Conservation (phyloP, 1,140 invertebrate genomes). For the Halyomorpha halys region DNA sequence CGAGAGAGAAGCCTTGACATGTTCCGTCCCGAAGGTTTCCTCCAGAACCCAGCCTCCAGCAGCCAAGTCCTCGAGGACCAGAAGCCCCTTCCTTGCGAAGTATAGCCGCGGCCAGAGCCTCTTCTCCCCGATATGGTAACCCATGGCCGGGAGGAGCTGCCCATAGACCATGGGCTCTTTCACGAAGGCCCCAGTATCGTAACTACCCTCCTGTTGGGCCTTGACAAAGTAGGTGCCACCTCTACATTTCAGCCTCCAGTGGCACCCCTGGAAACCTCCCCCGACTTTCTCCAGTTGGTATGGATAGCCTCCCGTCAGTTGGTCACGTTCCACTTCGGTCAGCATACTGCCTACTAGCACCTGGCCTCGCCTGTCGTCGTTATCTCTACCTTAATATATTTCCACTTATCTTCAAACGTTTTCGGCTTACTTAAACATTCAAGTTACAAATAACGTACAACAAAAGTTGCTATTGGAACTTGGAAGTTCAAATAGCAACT, state of each 20-base stretch:
- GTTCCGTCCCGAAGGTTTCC: background rate
- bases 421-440: too few relatives aligned
- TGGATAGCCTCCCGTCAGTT: background rate
- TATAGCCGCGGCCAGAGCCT: background rate
- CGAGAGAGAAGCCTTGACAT: background rate
- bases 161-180: background rate
- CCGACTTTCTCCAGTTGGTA: background rate
- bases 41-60: background rate
- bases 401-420: too few relatives aligned
- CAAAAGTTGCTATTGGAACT: too few relatives aligned
- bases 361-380: too few relatives aligned
- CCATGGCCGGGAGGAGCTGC: background rate
- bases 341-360: background rate
- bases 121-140: background rate
- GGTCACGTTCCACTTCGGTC: background rate
- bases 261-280: constrained; percentile 1
- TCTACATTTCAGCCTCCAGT: background rate
- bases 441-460: too few relatives aligned
- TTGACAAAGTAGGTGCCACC: background rate
- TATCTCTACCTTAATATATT: too few relatives aligned
- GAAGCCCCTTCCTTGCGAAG: background rate
- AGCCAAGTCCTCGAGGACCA: background rate
- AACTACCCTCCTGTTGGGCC: background rate
- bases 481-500: too few relatives aligned
- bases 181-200: background rate